Evolutionary conservation across 2,797 vertebrate species (phyloP), one percentile per base, ranked within the genome.

Genomic region (Varecia variegata): DNA sequence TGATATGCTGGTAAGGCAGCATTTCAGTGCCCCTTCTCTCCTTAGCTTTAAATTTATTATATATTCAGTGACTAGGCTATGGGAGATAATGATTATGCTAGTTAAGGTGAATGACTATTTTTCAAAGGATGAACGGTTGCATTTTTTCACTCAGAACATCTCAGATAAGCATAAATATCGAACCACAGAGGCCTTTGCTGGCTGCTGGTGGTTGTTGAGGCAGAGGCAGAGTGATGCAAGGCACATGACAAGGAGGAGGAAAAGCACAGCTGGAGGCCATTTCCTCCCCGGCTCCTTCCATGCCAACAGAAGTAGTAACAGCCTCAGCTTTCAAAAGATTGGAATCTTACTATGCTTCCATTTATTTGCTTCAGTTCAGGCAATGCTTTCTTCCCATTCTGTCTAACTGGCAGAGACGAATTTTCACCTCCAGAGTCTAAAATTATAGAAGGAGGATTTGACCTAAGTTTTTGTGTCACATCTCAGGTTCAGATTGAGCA

Each of bases 61-160:
- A 35, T 58, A 45, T 60, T 94, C 52, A 32, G 23, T 91, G 70
- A 80, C 67, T 15, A 73, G 65, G 21, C 74, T 86, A 27, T 88
- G 38, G 38, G 43, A 18, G 82, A 52, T 86, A 93, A 94, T 62
- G 65, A 94, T 83, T 25, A 40, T 65, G 45, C 58, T 86, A 93
- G 70, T 89, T 91, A 92, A 96, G 43, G 88, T 76, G 81, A 95
- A 67, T 52, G 77, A 62, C 35, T 84, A 11, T 90, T 83, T 96
- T 84, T 94, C 71, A 95, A 88, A 47, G 62, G 30, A 93, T 83
- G 38, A 81, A 92, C 0, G 5, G 32, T 82, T 88, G 25, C 23
- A 25, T 25, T 77, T 88, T 82, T 90, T 88, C 32, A 95, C 40
- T 52, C 32, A 82, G 11, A 47, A 3, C 11, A 17, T 94, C 40